Conservation (phyloP, 2,797 vertebrate species). For the Xerus rutilus region DNA sequence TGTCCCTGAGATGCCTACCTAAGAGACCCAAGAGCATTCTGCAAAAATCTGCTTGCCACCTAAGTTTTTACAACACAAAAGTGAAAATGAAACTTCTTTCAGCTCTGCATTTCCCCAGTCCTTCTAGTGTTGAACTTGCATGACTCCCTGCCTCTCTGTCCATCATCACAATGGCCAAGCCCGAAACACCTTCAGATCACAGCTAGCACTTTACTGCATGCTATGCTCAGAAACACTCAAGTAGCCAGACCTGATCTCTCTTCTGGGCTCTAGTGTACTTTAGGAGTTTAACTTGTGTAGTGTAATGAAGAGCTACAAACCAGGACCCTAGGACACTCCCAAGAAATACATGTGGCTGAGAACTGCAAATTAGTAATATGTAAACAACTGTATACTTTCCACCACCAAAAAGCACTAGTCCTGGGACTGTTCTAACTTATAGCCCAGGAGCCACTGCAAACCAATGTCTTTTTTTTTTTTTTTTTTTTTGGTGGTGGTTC, state of each 20-base stretch:
- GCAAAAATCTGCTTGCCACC: background rate
- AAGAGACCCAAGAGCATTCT: background rate
- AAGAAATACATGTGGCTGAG: background rate
- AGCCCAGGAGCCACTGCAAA: constrained; percentile 1
- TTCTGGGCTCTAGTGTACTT: background rate
- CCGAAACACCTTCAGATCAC: background rate
- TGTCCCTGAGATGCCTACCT: background rate
- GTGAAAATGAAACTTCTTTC: background rate
- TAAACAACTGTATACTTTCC: background rate
- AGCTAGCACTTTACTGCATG: background rate
- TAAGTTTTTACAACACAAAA: constrained; percentile 9
- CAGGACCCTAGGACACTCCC: background rate
- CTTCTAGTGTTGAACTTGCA: background rate
- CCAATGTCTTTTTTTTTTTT: too few species aligned
- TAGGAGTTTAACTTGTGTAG: background rate
- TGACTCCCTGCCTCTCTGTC: background rate
- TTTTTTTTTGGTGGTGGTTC: background rate
- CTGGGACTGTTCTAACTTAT: background rate
- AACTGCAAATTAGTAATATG: constrained; percentile 1
- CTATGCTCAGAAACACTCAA: background rate
- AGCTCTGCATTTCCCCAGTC: background rate
- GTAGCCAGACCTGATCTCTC: background rate
- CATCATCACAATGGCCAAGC: background rate
- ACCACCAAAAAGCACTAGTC: background rate
- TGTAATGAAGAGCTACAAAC: constrained; percentile 38